These are phyloP conservation scores for Vanessa cardui DNA, from an alignment of 2,888 invertebrate species.

Conservation along the genomic window DNA sequence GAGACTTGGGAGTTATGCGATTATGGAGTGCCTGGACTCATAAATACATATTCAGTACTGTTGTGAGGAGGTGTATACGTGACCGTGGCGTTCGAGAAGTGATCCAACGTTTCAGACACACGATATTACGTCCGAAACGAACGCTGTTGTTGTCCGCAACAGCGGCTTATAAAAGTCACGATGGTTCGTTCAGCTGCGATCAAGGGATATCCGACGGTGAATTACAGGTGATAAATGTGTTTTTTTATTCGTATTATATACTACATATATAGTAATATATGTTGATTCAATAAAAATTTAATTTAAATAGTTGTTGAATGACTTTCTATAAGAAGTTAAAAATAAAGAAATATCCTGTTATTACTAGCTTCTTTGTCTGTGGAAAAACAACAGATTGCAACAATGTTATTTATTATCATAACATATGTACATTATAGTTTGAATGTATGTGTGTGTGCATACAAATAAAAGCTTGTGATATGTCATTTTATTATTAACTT, in stretches of 20 bases:
- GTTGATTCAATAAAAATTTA: neutral
- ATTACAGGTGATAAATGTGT: slow-evolving; percentile 56
- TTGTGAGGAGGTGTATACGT: slow-evolving; percentile 63
- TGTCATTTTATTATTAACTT: too few species aligned
- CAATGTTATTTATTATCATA: too few species aligned
- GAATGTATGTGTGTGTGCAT: too few species aligned
- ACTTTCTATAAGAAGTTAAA: too few species aligned
- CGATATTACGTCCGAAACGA: slow-evolving; percentile 61
- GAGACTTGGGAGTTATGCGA: slow-evolving; percentile 60
- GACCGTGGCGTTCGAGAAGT: slow-evolving; percentile 69
- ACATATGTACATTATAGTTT: too few species aligned
- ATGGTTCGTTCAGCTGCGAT: slow-evolving; percentile 52
- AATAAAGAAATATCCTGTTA: too few species aligned
- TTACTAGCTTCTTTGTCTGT: too few species aligned
- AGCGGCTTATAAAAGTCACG: slow-evolving; percentile 64
- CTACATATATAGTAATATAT: neutral
- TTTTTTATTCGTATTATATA: neutral
- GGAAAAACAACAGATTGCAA: too few species aligned
- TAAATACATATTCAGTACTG: slow-evolving; percentile 58
- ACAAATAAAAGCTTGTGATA: too few species aligned
- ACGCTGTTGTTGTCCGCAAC: slow-evolving; percentile 68
- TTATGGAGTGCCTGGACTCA: slow-evolving; percentile 68
- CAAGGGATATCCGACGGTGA: slow-evolving; percentile 67
- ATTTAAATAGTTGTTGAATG: too few species aligned
- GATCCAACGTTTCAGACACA: slow-evolving; percentile 64